These are phyloP conservation scores for Meteorus colon DNA, from an alignment of 2,888 invertebrate species.

Conservation along the genomic window DNA sequence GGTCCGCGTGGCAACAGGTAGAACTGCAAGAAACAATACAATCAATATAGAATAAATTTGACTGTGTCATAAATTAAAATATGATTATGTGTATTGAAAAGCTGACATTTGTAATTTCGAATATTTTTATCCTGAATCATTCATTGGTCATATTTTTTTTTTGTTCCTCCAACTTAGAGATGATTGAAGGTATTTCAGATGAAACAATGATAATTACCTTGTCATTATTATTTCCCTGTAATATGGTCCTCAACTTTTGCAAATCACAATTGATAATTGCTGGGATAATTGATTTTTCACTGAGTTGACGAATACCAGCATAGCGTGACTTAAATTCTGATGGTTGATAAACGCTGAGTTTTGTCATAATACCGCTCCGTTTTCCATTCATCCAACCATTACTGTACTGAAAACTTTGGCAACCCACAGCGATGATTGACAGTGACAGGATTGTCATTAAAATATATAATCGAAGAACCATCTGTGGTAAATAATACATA, in stretches of 20 bases:
- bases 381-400: slow-evolving; percentile 87
- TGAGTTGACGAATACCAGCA: slow-evolving; percentile 15
- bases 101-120: too few species aligned
- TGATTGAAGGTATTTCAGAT: neutral
- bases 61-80: too few species aligned
- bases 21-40: slow-evolving; percentile 44
- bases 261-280: slow-evolving; percentile 74
- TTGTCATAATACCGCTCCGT: slow-evolving; percentile 64
- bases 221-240: slow-evolving; percentile 75
- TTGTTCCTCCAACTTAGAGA: neutral
- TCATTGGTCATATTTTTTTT: slow-evolving; percentile 17
- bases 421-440: slow-evolving; percentile 74
- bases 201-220: slow-evolving; percentile 64
- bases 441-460: slow-evolving; percentile 65
- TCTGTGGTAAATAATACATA: slow-evolving; percentile 17
- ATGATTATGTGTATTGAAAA: too few species aligned
- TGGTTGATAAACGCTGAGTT: slow-evolving; percentile 15
- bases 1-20: slow-evolving; percentile 57
- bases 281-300: slow-evolving; percentile 20
- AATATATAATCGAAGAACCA: slow-evolving; percentile 41
- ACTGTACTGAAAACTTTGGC: slow-evolving; percentile 86
- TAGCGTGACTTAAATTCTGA: slow-evolving; percentile 34
- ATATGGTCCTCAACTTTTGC: slow-evolving; percentile 74
- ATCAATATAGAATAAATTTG: too few species aligned
- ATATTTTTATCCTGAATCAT: slow-evolving; percentile 14